These are phyloP conservation scores for Etheostoma nigrum DNA, from an alignment of 2,797 vertebrate species.

Conservation along the genomic window DNA sequence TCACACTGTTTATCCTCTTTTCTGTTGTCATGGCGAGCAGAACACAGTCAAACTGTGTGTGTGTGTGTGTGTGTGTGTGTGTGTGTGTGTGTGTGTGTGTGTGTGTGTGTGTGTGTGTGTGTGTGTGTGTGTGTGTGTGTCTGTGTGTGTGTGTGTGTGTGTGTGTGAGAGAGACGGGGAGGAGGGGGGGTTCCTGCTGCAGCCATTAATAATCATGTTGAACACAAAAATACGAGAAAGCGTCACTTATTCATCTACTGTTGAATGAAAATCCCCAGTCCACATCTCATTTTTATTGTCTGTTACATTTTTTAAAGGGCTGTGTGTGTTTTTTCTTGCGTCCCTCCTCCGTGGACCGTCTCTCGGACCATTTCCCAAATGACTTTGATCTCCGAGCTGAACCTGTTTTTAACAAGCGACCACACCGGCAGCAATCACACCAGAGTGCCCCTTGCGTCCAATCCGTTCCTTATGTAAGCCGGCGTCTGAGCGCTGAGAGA, in stretches of 20 bases:
- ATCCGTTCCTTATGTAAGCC: slow-evolving; percentile 32
- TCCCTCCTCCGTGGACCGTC: neutral
- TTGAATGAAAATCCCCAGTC: too few relatives aligned
- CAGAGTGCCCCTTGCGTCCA: slow-evolving; percentile 51
- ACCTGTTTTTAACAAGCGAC: slow-evolving; percentile 13
- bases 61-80: slow-evolving; percentile 6
- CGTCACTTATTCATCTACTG: neutral
- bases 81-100: slow-evolving; percentile 11
- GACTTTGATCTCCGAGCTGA: slow-evolving; percentile 1
- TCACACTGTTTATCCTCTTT: slow-evolving; percentile 65
- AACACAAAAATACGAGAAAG: neutral
- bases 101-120: neutral
- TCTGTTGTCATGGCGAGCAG: slow-evolving; percentile 54
- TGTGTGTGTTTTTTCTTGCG: too few relatives aligned
- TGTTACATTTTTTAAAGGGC: rapidly evolving
- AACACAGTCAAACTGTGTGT: slow-evolving; percentile 9
- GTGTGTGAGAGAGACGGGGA: rapidly evolving
- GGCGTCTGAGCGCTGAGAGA: slow-evolving; percentile 9
- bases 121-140: rapidly evolving
- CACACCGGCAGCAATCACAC: slow-evolving; percentile 37
- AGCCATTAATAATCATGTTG: slow-evolving; percentile 6
- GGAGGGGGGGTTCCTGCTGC: too few relatives aligned
- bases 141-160: neutral
- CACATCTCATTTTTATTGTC: too few relatives aligned
- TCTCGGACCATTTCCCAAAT: slow-evolving; percentile 27